These are phyloP conservation scores for Bubo scandiacus DNA, from an alignment of 2,113 vertebrate genomes.

Conservation along the genomic window DNA sequence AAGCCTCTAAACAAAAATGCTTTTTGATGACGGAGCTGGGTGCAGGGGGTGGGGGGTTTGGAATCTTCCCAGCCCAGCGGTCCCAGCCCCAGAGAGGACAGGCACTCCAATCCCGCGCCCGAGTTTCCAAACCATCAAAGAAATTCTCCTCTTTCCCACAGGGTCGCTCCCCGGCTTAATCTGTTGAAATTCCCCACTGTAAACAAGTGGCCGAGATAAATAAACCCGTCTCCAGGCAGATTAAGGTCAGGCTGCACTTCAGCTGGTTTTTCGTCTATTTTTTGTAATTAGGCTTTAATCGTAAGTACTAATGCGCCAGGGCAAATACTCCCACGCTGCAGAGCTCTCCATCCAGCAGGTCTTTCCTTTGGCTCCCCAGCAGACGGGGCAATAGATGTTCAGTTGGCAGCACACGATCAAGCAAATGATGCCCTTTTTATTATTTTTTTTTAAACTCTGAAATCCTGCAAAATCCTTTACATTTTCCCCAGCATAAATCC, in stretches of 20 bases:
- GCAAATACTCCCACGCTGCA: slow-evolving; percentile 54
- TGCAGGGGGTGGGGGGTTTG: background rate
- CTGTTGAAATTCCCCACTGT: slow-evolving; percentile 55
- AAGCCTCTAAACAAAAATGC: slow-evolving; percentile 63
- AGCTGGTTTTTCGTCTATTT: slow-evolving; percentile 70
- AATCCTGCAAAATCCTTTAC: slow-evolving; percentile 62
- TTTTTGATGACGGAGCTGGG: slow-evolving; percentile 27
- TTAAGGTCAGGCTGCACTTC: slow-evolving; percentile 72
- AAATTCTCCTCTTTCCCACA: slow-evolving; percentile 45
- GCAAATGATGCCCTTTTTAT: background rate
- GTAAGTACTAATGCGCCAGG: slow-evolving; percentile 52
- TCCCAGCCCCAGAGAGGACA: background rate
- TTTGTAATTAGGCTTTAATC: slow-evolving; percentile 72
- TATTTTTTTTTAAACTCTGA: background rate
- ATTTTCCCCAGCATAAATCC: slow-evolving; percentile 53
- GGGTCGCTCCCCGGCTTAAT: slow-evolving; percentile 23
- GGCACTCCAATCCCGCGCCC: background rate
- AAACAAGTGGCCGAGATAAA: slow-evolving; percentile 69
- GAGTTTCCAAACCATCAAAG: slow-evolving; percentile 57
- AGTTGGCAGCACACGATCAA: background rate
- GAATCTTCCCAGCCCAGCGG: slow-evolving; percentile 31
- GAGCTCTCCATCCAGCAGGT: slow-evolving; percentile 32
- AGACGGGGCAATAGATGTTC: slow-evolving; percentile 44
- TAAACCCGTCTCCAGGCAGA: slow-evolving; percentile 66
- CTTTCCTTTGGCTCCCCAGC: slow-evolving; percentile 12